These are phyloP conservation scores for Tolmerus cingulatus DNA, from an alignment of 2,888 invertebrate genomes.

Conservation along the genomic window DNA sequence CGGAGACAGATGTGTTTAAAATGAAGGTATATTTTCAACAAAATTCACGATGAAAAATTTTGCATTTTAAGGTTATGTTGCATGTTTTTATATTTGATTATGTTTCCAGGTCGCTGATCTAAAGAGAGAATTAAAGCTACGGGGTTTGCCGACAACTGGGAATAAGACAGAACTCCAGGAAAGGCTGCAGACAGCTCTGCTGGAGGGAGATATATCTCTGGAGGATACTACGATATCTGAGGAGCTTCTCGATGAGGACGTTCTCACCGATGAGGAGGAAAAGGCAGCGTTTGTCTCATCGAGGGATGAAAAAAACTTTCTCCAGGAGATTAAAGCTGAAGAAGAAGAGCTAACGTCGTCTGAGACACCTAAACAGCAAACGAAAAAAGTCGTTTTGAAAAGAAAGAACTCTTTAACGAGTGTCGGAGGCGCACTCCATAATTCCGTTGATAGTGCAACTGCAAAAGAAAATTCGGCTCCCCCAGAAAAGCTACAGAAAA, in stretches of 20 bases:
- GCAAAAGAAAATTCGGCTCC: slow-evolving; percentile 1
- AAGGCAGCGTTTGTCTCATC: slow-evolving; percentile 54
- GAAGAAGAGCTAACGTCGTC: background rate
- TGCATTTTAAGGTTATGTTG: slow-evolving; percentile 39
- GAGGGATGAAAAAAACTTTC: slow-evolving; percentile 37
- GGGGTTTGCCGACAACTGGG: slow-evolving; percentile 77
- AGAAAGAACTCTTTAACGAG: slow-evolving; percentile 46
- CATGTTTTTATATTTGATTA: background rate
- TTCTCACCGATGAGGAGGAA: slow-evolving; percentile 63
- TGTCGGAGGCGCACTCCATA: background rate
- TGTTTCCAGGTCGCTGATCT: slow-evolving; percentile 78
- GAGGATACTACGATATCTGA: slow-evolving; percentile 66
- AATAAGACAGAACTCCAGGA: slow-evolving; percentile 84
- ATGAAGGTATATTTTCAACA: slow-evolving; percentile 58
- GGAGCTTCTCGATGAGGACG: slow-evolving; percentile 67
- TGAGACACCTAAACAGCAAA: background rate
- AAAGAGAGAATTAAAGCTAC: slow-evolving; percentile 80
- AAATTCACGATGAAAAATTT: background rate
- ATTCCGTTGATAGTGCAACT: background rate
- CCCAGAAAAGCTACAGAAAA: slow-evolving; percentile 37
- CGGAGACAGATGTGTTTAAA: slow-evolving; percentile 61
- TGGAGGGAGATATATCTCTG: slow-evolving; percentile 60
- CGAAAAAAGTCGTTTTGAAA: slow-evolving; percentile 50
- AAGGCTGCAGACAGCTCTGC: slow-evolving; percentile 72
- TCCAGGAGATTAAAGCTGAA: background rate